phyloP scores from a whole-genome alignment of 2,797 vertebrate genomes.

The Danio albolineatus region DNA sequence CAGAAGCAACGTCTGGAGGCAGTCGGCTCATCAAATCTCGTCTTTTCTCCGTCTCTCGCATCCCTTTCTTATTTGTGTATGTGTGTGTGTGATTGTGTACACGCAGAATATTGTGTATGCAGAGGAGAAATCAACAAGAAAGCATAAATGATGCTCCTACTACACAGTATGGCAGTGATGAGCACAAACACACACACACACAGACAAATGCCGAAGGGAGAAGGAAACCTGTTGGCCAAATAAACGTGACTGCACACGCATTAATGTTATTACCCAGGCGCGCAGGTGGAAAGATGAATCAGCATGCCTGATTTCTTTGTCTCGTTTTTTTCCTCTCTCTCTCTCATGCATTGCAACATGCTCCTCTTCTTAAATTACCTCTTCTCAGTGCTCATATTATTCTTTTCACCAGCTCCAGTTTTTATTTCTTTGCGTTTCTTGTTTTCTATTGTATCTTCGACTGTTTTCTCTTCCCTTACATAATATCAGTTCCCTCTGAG shows the following conservation, averaged over 20 bases:
- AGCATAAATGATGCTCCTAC: conserved; percentile 30
- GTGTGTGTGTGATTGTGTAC: conserved; percentile 40
- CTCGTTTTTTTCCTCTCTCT: conserved; percentile 51
- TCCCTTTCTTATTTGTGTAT: conserved; percentile 12
- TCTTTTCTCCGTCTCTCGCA: conserved; percentile 29
- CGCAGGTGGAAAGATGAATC: conserved; percentile 56
- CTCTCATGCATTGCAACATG: conserved; percentile 38
- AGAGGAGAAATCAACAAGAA: conserved; percentile 46
- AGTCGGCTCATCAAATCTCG: conserved; percentile 75
- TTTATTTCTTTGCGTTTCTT: not conserved
- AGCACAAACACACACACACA: conserved; percentile 14
- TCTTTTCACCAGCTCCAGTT: conserved; percentile 43
- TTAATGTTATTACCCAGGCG: conserved; percentile 54
- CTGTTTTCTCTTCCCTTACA: conserved; percentile 18
- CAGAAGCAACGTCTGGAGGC: conserved; percentile 77
- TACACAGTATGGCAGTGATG: conserved; percentile 24
- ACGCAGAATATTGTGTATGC: conserved; percentile 45
- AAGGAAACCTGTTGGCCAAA: conserved; percentile 58
- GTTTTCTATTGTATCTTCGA: conserved; percentile 18
- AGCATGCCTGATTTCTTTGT: conserved; percentile 63
- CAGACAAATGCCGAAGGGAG: conserved; percentile 38
- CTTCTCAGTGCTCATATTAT: conserved; percentile 38
- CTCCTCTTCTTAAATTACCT: conserved; percentile 45
- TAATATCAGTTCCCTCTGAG: conserved; percentile 4
- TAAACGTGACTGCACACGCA: conserved; percentile 62